Evolutionary conservation across 2,888 invertebrate species (phyloP).

Genomic region (Hylaea fasciaria): DNA sequence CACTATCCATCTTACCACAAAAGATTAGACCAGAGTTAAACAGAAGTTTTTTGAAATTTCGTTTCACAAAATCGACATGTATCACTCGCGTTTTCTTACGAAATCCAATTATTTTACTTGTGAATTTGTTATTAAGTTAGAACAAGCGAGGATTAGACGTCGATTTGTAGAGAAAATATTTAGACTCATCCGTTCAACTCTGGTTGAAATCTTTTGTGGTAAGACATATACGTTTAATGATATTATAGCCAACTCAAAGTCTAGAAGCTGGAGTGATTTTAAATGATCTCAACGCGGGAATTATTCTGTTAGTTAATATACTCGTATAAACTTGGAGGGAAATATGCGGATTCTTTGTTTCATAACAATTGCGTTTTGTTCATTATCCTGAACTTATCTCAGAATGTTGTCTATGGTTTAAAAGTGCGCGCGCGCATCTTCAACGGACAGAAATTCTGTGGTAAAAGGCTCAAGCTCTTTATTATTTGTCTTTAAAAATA

Average conservation of each 20-base stretch:
- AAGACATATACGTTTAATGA: background rate
- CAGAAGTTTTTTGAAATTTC: too few relatives aligned
- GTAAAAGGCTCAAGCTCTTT: slow-evolving; percentile 10
- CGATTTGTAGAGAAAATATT: too few relatives aligned
- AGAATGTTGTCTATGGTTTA: background rate
- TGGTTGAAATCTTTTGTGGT: too few relatives aligned
- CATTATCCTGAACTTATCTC: background rate
- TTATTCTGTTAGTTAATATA: slow-evolving; percentile 7
- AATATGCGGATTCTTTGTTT: slow-evolving; percentile 4
- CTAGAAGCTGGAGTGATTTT: background rate
- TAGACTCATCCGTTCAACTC: too few relatives aligned
- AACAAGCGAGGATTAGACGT: too few relatives aligned
- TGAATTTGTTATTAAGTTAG: too few relatives aligned
- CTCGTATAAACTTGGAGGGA: slow-evolving; percentile 7
- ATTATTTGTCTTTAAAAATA: background rate
- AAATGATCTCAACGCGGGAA: slow-evolving; percentile 22
- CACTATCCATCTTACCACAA: too few relatives aligned
- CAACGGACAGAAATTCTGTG: background rate
- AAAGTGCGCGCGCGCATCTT: background rate
- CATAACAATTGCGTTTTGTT: slow-evolving; percentile 4
- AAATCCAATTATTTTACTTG: too few relatives aligned
- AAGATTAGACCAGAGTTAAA: too few relatives aligned
- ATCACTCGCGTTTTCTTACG: too few relatives aligned
- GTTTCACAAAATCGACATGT: too few relatives aligned
- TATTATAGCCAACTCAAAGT: background rate